phyloP scores from a whole-genome alignment of 2,113 vertebrate genomes.

The Equus quagga region DNA sequence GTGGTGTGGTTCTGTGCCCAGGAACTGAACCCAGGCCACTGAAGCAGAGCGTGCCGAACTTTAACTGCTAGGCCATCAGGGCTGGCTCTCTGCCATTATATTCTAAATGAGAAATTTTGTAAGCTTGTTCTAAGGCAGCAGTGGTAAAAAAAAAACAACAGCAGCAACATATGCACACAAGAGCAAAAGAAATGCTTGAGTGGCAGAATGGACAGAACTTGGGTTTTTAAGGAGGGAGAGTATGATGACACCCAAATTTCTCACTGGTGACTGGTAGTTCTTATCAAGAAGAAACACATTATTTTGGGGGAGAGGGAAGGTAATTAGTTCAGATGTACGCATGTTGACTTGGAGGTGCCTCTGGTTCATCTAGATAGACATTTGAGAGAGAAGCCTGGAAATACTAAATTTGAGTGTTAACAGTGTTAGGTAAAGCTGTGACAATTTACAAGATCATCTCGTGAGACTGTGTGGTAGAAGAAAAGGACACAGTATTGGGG shows the following conservation, averaged over 20 bases:
- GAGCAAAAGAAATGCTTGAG: not conserved
- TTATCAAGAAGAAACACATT: not conserved
- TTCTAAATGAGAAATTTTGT: not conserved
- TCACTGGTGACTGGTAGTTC: not conserved
- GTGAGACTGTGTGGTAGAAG: not conserved
- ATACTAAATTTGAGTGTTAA: not conserved
- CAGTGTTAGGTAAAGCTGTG: not conserved
- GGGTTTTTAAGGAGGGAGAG: not conserved
- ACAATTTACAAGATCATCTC: not conserved
- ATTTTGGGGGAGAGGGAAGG: not conserved
- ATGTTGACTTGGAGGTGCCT: not conserved
- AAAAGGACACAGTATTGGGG: not conserved
- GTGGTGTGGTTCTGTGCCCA: no score
- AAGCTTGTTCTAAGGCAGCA: not conserved
- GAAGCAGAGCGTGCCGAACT: no score
- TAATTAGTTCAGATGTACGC: not conserved
- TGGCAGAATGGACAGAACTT: not conserved
- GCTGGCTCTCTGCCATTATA: not conserved
- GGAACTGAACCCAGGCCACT: no score
- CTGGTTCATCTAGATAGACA: not conserved
- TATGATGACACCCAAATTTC: not conserved
- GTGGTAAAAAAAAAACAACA: not conserved
- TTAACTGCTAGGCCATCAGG: no score
- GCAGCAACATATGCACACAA: not conserved
- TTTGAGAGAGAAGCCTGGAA: conserved; percentile 10